Conservation (phyloP, 92 coral and sea anemone genomes). For the Porites lobata region DNA sequence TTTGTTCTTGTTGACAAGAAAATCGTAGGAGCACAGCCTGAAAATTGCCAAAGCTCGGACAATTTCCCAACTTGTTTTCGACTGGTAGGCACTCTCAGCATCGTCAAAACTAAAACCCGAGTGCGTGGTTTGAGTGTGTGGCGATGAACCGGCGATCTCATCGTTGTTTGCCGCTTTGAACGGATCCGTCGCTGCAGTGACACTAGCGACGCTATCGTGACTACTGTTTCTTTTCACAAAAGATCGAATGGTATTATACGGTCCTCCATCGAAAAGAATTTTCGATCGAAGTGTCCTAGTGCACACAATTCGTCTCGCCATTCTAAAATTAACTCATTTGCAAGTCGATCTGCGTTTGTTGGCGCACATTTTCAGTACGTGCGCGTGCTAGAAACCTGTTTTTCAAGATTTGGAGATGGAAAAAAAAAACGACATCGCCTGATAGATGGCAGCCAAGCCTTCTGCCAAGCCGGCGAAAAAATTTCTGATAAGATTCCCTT, state of each 20-base stretch:
- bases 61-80: conserved; percentile 94
- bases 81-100: conserved; percentile 78
- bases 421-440: no score
- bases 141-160: background rate
- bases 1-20: conserved; percentile 89
- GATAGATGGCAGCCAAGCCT: no score
- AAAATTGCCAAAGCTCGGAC: conserved; percentile 89
- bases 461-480: background rate
- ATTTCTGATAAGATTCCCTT: no score
- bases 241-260: conserved; percentile 6
- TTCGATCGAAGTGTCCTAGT: conserved; percentile 13
- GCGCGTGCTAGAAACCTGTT: background rate
- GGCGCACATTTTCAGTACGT: conserved; percentile 15
- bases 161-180: background rate
- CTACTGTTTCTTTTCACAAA: conserved; percentile 3
- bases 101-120: conserved; percentile 75
- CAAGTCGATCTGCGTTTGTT: conserved; percentile 9
- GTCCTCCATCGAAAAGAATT: conserved; percentile 15
- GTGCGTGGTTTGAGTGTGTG: background rate
- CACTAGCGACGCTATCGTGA: conserved; percentile 31
- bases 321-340: background rate
- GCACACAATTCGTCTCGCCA: conserved; percentile 30
- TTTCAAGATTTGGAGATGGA: background rate
- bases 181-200: conserved; percentile 4
- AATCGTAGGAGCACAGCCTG: conserved; percentile 85